phyloP scores from a whole-genome alignment of 2,113 vertebrate species.

The Trachemys scripta region DNA sequence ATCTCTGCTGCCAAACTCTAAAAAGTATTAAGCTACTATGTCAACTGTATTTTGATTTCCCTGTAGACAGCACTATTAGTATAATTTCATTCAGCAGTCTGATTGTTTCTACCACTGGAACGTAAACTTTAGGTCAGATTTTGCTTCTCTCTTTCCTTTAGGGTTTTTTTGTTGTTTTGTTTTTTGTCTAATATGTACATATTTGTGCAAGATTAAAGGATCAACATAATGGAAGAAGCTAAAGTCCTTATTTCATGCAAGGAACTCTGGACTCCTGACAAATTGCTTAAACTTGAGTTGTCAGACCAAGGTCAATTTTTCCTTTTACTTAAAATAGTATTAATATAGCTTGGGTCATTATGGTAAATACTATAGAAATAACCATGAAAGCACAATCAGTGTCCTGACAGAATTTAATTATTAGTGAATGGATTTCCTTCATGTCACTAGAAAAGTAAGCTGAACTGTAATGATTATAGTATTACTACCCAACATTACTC shows the following conservation, averaged over 20 bases:
- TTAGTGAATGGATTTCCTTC: conserved; percentile 48
- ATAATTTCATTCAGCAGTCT: conserved; percentile 17
- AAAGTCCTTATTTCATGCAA: background rate
- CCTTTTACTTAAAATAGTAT: conserved; percentile 35
- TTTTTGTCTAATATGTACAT: background rate
- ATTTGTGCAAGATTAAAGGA: background rate
- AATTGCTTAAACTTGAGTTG: conserved; percentile 39
- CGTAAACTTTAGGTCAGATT: background rate
- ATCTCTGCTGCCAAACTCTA: background rate
- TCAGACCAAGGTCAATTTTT: conserved; percentile 51
- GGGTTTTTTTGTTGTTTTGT: rapidly evolving
- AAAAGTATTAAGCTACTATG: conserved; percentile 4
- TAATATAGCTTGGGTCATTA: background rate
- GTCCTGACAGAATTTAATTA: conserved; percentile 20
- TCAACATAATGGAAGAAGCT: background rate
- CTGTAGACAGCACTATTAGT: background rate
- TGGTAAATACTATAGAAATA: conserved; percentile 39
- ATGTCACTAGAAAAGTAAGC: conserved; percentile 24
- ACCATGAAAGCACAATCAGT: background rate
- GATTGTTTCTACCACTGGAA: background rate
- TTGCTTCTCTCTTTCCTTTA: background rate
- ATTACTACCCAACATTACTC: conserved; percentile 16
- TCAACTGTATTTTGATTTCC: conserved; percentile 28
- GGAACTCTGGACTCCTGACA: background rate
- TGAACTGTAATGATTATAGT: conserved; percentile 39